Evolutionary conservation across 1,140 invertebrate genomes (phyloP).

Genomic region (Colletes gigas): DNA sequence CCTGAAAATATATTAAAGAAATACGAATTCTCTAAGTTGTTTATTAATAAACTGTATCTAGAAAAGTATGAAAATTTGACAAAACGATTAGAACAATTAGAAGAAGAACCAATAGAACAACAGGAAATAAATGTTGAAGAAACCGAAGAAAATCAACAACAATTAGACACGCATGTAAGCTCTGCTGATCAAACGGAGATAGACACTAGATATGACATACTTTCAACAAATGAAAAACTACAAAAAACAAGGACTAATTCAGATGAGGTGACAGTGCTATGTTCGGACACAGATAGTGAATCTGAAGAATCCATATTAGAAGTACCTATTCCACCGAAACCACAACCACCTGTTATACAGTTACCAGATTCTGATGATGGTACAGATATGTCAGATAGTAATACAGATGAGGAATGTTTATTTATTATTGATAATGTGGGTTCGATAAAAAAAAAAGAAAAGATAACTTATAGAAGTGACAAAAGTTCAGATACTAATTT

Average conservation of each 20-base stretch:
- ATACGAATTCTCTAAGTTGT: conserved; percentile 19
- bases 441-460: background rate
- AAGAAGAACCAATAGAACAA: background rate
- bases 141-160: background rate
- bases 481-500: background rate
- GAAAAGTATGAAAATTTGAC: conserved; percentile 15
- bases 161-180: background rate
- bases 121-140: background rate
- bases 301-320: conserved; percentile 76
- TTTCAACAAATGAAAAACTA: background rate
- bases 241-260: background rate
- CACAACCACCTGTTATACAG: conserved; percentile 70
- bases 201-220: background rate
- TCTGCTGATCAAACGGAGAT: background rate
- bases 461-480: background rate
- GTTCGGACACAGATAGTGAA: conserved; percentile 44
- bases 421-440: background rate
- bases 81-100: conserved; percentile 3
- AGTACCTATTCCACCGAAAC: conserved; percentile 76
- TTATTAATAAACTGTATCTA: conserved; percentile 27
- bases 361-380: conserved; percentile 70
- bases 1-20: conserved; percentile 21
- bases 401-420: background rate
- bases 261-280: conserved; percentile 41
- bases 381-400: background rate